These are phyloP conservation scores for Epinotia brunnichana DNA, from an alignment of 2,888 invertebrate species.

Conservation along the genomic window DNA sequence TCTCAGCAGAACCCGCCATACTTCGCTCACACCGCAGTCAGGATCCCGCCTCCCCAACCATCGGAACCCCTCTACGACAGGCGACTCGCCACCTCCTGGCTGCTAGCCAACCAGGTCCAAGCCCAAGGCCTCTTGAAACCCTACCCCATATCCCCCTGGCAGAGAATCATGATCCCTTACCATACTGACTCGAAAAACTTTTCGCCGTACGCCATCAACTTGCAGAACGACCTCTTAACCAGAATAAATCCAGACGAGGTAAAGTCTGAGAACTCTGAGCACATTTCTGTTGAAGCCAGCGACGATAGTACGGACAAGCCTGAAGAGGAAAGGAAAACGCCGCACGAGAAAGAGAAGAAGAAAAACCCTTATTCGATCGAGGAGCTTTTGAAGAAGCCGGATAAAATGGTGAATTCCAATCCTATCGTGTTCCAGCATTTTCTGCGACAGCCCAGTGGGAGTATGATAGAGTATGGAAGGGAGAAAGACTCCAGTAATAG, in stretches of 20 bases:
- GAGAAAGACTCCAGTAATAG: conserved; percentile 70
- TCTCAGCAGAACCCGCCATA: conserved; percentile 68
- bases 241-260: conserved; percentile 73
- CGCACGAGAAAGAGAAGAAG: conserved; percentile 82
- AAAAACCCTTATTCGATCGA: conserved; percentile 95
- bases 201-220: conserved; percentile 69
- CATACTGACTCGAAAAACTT: conserved; percentile 71
- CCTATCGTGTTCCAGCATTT: conserved; percentile 74
- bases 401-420: conserved; percentile 80
- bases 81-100: conserved; percentile 82
- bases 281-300: conserved; percentile 83
- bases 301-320: conserved; percentile 85
- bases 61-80: conserved; percentile 75
- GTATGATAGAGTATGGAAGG: conserved; percentile 77
- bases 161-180: conserved; percentile 84
- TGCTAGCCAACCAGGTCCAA: conserved; percentile 81
- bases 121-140: conserved; percentile 78
- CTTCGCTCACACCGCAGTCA: conserved; percentile 73
- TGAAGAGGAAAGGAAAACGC: conserved; percentile 66
- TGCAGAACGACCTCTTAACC: conserved; percentile 70
- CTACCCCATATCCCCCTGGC: conserved; percentile 83
- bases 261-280: conserved; percentile 74
- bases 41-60: conserved; percentile 71
- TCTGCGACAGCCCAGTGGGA: conserved; percentile 84
- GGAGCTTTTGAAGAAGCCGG: conserved; percentile 92